phyloP scores from a whole-genome alignment of 2,113 vertebrate genomes.

The Eulemur rufifrons region DNA sequence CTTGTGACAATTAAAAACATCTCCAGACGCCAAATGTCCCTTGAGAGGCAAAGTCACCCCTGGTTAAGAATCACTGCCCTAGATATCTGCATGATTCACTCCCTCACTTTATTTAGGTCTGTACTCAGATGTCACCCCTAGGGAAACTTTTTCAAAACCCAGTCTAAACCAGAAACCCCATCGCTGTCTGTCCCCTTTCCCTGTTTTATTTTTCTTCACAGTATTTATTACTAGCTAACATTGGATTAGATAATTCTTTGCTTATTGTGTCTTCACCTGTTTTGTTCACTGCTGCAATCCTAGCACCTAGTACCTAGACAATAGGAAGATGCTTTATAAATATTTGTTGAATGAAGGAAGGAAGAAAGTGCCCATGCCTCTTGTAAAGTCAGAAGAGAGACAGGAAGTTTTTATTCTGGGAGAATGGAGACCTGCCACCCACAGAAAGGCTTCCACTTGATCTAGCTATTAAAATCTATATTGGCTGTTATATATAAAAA shows the following conservation, averaged over 20 bases:
- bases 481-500: neutral
- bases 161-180: conserved; percentile 33
- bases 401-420: neutral
- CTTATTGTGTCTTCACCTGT: neutral
- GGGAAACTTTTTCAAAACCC: conserved; percentile 40
- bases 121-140: conserved; percentile 54
- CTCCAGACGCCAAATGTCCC: conserved; percentile 24
- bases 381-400: neutral
- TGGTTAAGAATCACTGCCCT: conserved; percentile 59
- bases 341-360: neutral
- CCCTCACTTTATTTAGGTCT: conserved; percentile 63
- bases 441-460: neutral
- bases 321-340: neutral
- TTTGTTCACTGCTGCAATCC: neutral
- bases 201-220: conserved; percentile 1
- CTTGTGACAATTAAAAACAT: neutral
- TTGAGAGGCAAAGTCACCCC: conserved; percentile 9
- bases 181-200: neutral
- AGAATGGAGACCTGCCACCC: neutral
- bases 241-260: neutral
- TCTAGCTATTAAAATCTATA: neutral
- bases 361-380: neutral
- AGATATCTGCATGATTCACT: conserved; percentile 52
- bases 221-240: neutral
- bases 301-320: neutral